Evolutionary conservation across 2,113 vertebrate genomes (phyloP).

Genomic region (Sapajus apella): DNA sequence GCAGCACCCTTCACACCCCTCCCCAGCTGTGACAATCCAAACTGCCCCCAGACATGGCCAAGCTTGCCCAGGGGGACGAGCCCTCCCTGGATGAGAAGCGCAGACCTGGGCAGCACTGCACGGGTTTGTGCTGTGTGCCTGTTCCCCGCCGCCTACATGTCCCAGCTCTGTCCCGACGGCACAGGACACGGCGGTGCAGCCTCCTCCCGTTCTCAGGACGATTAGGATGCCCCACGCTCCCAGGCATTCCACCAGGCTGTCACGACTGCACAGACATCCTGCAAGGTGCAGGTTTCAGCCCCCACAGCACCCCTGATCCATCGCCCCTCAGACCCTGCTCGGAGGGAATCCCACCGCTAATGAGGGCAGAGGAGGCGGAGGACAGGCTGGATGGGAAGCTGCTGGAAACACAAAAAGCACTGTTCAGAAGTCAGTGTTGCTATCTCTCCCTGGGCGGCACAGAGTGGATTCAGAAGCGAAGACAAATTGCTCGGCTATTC

Average conservation of each 20-base stretch:
- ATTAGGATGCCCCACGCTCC: rapidly evolving
- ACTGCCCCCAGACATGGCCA: neutral
- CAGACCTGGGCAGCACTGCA: rapidly evolving
- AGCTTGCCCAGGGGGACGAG: neutral
- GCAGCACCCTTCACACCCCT: neutral
- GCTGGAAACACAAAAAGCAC: no score
- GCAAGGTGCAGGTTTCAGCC: neutral
- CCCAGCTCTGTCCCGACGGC: neutral
- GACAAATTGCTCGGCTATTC: rapidly evolving
- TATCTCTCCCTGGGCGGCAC: rapidly evolving
- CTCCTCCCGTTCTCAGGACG: rapidly evolving
- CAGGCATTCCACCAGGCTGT: rapidly evolving
- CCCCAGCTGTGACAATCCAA: neutral
- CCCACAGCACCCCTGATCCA: rapidly evolving
- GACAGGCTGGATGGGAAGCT: neutral
- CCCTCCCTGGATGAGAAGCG: neutral
- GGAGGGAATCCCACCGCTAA: no score
- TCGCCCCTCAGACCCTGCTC: neutral
- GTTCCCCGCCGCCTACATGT: neutral
- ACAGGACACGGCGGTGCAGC: rapidly evolving
- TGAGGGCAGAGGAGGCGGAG: neutral
- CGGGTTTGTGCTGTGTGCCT: neutral
- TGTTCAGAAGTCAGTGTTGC: no score
- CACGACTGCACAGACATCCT: neutral
- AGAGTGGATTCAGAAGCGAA: neutral